A percentile compares a stretch with the other conserved stretches of the same genome.
Evolutionary conservation across 2,113 vertebrate genomes (phyloP).

Genomic region (Dolichotis patagonum): DNA sequence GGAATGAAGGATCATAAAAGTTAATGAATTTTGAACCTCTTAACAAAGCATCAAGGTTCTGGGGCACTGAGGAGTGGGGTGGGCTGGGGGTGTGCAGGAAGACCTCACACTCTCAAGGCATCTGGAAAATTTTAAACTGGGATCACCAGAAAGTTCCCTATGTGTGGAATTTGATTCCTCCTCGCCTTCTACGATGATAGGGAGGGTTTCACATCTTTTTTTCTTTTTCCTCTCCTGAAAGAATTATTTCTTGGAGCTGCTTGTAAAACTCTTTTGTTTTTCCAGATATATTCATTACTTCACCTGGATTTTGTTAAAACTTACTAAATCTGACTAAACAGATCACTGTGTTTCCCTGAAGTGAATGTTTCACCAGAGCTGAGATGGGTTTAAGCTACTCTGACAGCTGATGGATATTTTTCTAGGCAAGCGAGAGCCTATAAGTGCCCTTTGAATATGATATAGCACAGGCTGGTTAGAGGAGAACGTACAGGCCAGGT

Average conservation of each 20-base stretch:
- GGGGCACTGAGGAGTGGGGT: no score
- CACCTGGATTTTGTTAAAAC: conserved; percentile 76
- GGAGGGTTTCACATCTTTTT: neutral
- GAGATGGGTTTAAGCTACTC: conserved; percentile 56
- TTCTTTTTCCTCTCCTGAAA: neutral
- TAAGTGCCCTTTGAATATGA: conserved; percentile 56
- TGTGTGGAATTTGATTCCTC: neutral
- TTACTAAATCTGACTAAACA: conserved; percentile 61
- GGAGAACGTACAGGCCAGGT: conserved; percentile 65
- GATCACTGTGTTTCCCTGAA: conserved; percentile 28
- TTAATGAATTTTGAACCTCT: neutral
- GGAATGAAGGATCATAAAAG: neutral
- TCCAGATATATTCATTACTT: conserved; percentile 45
- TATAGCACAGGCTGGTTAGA: neutral
- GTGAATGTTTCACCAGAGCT: conserved; percentile 55
- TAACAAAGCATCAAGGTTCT: neutral
- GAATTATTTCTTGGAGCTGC: conserved; percentile 50
- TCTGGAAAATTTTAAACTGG: neutral
- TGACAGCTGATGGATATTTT: conserved; percentile 68
- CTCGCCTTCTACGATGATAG: neutral
- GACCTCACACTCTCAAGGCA: neutral
- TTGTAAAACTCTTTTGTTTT: conserved; percentile 21
- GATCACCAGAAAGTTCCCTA: rapidly evolving
- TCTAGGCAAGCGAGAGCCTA: conserved; percentile 14
- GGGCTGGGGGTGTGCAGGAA: no score